Evolutionary conservation across 1,140 invertebrate species (phyloP).

Genomic region (Solenopsis fugax): DNA sequence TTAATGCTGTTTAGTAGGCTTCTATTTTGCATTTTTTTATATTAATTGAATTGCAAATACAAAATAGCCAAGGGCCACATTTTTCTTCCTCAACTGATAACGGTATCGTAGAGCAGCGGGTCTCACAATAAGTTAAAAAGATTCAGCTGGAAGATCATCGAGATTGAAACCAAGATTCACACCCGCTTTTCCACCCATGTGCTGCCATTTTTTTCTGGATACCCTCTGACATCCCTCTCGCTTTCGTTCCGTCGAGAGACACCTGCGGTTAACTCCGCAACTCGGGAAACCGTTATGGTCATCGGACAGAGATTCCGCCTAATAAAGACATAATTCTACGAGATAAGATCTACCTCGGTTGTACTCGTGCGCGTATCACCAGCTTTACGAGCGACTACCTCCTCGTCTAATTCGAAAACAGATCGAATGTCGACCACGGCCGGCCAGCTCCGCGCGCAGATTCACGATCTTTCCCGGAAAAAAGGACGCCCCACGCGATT

Average conservation of each 20-base stretch:
- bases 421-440: slow-evolving; percentile 73
- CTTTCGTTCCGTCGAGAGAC: slow-evolving; percentile 65
- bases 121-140: neutral
- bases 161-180: neutral
- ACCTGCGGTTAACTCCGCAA: slow-evolving; percentile 71
- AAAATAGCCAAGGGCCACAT: too few relatives aligned
- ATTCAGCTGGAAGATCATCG: slow-evolving; percentile 23
- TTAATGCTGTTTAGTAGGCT: neutral
- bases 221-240: slow-evolving; percentile 13
- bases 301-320: slow-evolving; percentile 80
- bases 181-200: slow-evolving; percentile 16
- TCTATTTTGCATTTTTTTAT: neutral
- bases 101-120: neutral
- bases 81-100: neutral
- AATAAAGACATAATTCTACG: slow-evolving; percentile 85
- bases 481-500: slow-evolving; percentile 63
- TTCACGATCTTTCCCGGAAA: slow-evolving; percentile 69
- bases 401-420: slow-evolving; percentile 75
- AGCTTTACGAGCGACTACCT: slow-evolving; percentile 76
- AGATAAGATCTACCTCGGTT: slow-evolving; percentile 79
- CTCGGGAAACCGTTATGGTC: slow-evolving; percentile 77
- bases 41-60: neutral
- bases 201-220: slow-evolving; percentile 31
- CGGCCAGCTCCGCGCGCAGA: slow-evolving; percentile 43
- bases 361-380: slow-evolving; percentile 61